Evolutionary conservation across 2,113 vertebrate species (phyloP).

Genomic region (Gavia stellata): DNA sequence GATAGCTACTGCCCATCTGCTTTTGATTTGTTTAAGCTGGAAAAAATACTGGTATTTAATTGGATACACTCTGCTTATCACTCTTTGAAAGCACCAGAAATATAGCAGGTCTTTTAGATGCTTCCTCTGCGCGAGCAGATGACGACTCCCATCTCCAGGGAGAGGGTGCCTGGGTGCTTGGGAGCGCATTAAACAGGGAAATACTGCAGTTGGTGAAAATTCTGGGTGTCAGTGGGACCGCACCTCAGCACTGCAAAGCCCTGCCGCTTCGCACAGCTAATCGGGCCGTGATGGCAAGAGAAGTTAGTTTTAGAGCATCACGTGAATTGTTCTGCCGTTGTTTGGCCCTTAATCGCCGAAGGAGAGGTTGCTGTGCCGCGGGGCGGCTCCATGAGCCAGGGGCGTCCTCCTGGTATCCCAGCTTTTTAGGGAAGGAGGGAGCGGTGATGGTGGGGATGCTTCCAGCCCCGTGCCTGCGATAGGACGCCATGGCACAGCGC

Average conservation of each 20-base stretch:
- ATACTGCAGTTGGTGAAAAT: neutral
- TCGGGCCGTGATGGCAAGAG: neutral
- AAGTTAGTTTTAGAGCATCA: neutral
- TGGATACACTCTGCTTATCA: neutral
- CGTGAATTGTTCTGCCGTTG: neutral
- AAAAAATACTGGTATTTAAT: neutral
- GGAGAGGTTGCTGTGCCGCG: neutral
- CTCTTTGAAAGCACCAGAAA: neutral
- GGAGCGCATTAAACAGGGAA: neutral
- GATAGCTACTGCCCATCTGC: neutral
- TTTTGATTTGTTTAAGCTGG: neutral
- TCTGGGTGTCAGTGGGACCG: neutral
- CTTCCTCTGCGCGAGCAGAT: neutral
- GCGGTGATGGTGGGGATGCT: neutral
- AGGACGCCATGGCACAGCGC: neutral
- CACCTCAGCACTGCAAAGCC: neutral
- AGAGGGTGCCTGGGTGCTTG: neutral
- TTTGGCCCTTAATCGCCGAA: neutral
- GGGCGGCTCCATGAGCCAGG: rapidly evolving
- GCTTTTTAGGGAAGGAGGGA: neutral
- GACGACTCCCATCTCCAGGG: neutral
- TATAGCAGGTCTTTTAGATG: neutral
- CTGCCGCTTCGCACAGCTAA: neutral
- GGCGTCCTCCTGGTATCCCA: rapidly evolving
- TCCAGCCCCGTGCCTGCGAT: neutral